A percentile compares a stretch with the other conserved stretches of the same genome.
Evolutionary conservation across 2,797 vertebrate genomes (phyloP).

Genomic region (Telmatherina bonti): DNA sequence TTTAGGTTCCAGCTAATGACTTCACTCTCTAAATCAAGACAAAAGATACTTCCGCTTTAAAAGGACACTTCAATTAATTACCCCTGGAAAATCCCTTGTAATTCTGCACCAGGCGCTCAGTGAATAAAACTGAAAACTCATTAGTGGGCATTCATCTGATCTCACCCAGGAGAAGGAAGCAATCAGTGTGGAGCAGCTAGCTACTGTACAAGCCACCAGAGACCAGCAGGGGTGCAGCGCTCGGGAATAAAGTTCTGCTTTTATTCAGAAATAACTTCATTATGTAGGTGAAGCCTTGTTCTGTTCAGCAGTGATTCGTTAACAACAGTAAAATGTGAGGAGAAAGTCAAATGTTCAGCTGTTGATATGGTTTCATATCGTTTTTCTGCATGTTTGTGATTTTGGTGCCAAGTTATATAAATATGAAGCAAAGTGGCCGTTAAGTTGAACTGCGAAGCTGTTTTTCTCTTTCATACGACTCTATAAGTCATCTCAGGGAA

Average conservation of each 20-base stretch:
- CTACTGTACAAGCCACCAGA: slow-evolving; percentile 34
- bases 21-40: slow-evolving; percentile 73
- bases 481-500: too few relatives aligned
- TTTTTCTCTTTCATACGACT: too few relatives aligned
- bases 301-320: too few relatives aligned
- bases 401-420: too few relatives aligned
- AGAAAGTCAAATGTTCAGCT: too few relatives aligned
- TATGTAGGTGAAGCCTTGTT: not conserved
- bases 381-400: too few relatives aligned
- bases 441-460: too few relatives aligned
- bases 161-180: slow-evolving; percentile 54
- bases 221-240: slow-evolving; percentile 1
- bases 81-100: slow-evolving; percentile 71
- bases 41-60: slow-evolving; percentile 73
- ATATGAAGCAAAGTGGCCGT: too few relatives aligned
- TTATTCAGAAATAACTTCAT: not conserved
- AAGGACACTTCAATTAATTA: slow-evolving; percentile 81
- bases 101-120: slow-evolving; percentile 68
- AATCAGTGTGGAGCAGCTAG: slow-evolving; percentile 63
- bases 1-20: slow-evolving; percentile 61
- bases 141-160: slow-evolving; percentile 79
- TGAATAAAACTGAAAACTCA: slow-evolving; percentile 82
- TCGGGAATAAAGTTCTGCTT: not conserved
- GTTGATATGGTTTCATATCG: too few relatives aligned
- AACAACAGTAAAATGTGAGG: too few relatives aligned